These are phyloP conservation scores for Atopsyche davidsoni DNA, from an alignment of 1,140 invertebrate genomes.

Conservation along the genomic window DNA sequence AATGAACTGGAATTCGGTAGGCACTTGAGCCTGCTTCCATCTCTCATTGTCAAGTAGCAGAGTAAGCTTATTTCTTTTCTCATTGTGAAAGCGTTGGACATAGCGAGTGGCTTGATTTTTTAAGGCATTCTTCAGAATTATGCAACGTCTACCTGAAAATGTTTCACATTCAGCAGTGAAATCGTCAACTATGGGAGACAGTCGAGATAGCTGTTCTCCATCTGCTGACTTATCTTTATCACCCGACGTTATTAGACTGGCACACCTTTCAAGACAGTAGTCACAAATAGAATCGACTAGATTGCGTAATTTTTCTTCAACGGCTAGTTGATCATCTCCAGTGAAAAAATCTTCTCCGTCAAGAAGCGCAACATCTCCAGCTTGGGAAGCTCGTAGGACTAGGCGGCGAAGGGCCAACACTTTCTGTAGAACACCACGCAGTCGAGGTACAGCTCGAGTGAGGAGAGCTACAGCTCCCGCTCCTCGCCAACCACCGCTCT, in stretches of 20 bases:
- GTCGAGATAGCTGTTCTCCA: slow-evolving; percentile 68
- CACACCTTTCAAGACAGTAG: slow-evolving; percentile 86
- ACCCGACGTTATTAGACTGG: slow-evolving; percentile 74
- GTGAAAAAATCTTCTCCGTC: slow-evolving; percentile 64
- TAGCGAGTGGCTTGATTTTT: slow-evolving; percentile 87
- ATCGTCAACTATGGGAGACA: slow-evolving; percentile 72
- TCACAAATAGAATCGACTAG: slow-evolving; percentile 76
- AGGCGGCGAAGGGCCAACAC: slow-evolving; percentile 17
- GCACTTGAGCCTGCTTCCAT: slow-evolving; percentile 92
- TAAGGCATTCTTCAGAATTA: slow-evolving; percentile 73
- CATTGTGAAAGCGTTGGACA: slow-evolving; percentile 85
- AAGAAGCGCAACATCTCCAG: slow-evolving; percentile 48
- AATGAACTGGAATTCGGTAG: slow-evolving; percentile 76
- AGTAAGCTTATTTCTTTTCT: slow-evolving; percentile 78
- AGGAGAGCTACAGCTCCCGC: slow-evolving; percentile 50
- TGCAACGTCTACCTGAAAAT: slow-evolving; percentile 73
- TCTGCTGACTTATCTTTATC: slow-evolving; percentile 59
- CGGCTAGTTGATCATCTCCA: slow-evolving; percentile 59
- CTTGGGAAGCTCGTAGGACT: slow-evolving; percentile 21
- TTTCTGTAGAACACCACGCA: slow-evolving; percentile 16
- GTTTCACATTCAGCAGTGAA: slow-evolving; percentile 72
- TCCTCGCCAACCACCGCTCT: slow-evolving; percentile 57
- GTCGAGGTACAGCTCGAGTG: slow-evolving; percentile 31
- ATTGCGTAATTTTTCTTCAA: slow-evolving; percentile 66
- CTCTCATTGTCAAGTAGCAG: slow-evolving; percentile 82